Evolutionary conservation across 1,140 invertebrate genomes (phyloP).

Genomic region (Hypothenemus hampei): DNA sequence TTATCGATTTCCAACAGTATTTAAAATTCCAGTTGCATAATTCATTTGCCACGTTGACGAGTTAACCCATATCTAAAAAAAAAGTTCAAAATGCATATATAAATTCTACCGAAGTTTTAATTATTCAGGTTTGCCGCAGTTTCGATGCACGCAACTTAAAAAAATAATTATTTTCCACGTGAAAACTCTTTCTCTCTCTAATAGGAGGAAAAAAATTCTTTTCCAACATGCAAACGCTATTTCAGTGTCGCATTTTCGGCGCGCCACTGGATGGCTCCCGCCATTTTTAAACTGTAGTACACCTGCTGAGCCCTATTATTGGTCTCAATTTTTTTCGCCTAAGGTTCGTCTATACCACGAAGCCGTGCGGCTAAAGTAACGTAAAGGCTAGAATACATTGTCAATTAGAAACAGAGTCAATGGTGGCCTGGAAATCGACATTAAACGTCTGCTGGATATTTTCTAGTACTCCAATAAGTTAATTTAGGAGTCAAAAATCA

Average conservation of each 20-base stretch:
- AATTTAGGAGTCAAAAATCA: slow-evolving; percentile 1
- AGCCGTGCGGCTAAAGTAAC: background rate
- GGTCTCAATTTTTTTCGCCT: background rate
- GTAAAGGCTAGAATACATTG: background rate
- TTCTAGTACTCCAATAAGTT: background rate
- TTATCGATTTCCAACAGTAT: slow-evolving; percentile 18
- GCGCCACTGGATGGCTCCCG: background rate
- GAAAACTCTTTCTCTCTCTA: no score
- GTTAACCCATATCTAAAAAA: slow-evolving; percentile 31
- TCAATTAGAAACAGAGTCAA: background rate
- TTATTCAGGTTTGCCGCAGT: slow-evolving; percentile 26
- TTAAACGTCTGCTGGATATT: background rate
- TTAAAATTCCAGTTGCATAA: slow-evolving; percentile 25
- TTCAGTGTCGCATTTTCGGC: slow-evolving; percentile 4
- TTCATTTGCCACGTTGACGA: slow-evolving; percentile 30
- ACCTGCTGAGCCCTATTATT: background rate
- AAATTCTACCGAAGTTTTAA: slow-evolving; percentile 32
- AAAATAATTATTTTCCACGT: slow-evolving; percentile 28
- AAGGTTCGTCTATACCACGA: background rate
- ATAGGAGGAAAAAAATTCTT: slow-evolving; percentile 15
- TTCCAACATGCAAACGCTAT: slow-evolving; percentile 28
- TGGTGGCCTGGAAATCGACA: background rate
- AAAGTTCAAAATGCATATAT: slow-evolving; percentile 30
- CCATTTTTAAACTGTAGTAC: background rate
- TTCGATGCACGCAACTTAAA: slow-evolving; percentile 29